A percentile compares a stretch with the other conserved stretches of the same genome.
These are phyloP conservation scores for Drosophila orena DNA, from an alignment of 1,140 invertebrate genomes.

Conservation along the genomic window DNA sequence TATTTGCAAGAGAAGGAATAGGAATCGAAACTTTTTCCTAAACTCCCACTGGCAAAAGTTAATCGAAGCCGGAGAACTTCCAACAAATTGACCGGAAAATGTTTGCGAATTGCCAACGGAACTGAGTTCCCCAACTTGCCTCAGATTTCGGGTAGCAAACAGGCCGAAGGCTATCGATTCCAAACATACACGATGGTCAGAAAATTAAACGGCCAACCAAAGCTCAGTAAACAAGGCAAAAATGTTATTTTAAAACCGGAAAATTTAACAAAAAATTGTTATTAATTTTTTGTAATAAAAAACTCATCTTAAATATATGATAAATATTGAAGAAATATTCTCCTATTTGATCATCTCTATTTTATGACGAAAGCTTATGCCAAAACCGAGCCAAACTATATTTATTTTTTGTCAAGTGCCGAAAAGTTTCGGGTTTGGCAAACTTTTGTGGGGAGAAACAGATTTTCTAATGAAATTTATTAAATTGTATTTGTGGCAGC, in stretches of 20 bases:
- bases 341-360: background rate
- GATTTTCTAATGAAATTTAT: conserved; percentile 73
- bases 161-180: conserved; percentile 46
- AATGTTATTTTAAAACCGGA: conserved; percentile 52
- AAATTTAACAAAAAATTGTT: conserved; percentile 33
- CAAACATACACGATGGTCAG: conserved; percentile 14
- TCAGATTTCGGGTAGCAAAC: conserved; percentile 52
- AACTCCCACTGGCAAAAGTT: conserved; percentile 66
- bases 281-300: too few relatives aligned
- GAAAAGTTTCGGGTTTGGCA: conserved; percentile 43
- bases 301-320: background rate
- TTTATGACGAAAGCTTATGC: background rate
- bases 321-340: too few relatives aligned
- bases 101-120: conserved; percentile 79
- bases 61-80: conserved; percentile 73
- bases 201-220: conserved; percentile 65
- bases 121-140: conserved; percentile 40
- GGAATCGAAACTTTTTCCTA: conserved; percentile 21
- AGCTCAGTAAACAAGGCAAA: conserved; percentile 35
- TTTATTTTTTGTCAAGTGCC: conserved; percentile 50
- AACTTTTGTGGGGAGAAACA: conserved; percentile 38
- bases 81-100: conserved; percentile 80
- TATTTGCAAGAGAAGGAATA: conserved; percentile 51
- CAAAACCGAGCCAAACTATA: conserved; percentile 47
- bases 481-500: conserved; percentile 66